phyloP scores from a whole-genome alignment of 2,113 vertebrate genomes.

The Tapirus terrestris region DNA sequence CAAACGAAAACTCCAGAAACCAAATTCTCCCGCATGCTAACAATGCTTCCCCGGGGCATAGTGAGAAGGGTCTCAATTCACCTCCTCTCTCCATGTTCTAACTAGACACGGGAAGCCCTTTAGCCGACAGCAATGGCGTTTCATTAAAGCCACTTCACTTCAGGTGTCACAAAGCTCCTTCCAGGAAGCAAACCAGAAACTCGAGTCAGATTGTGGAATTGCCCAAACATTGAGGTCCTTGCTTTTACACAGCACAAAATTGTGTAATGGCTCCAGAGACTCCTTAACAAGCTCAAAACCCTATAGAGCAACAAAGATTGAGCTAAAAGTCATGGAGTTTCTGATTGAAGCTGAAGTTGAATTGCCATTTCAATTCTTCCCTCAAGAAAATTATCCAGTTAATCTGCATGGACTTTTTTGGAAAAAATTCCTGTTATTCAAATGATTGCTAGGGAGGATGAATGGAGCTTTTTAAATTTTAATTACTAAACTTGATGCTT shows the following conservation, averaged over 20 bases:
- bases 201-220: constrained; percentile 34
- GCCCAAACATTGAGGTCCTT: constrained; percentile 44
- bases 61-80: constrained; percentile 68
- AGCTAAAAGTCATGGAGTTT: constrained; percentile 37
- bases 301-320: background rate
- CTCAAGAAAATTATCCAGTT: constrained; percentile 47
- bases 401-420: constrained; percentile 23
- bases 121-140: constrained; percentile 25
- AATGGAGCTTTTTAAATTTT: background rate
- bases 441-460: background rate
- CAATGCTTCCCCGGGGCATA: constrained; percentile 45
- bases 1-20: constrained; percentile 65
- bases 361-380: constrained; percentile 35
- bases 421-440: background rate
- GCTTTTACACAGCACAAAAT: constrained; percentile 63
- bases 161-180: constrained; percentile 59
- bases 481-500: background rate
- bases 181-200: constrained; percentile 59
- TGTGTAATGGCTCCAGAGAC: constrained; percentile 29
- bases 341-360: constrained; percentile 25
- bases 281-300: constrained; percentile 7
- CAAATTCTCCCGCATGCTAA: constrained; percentile 50
- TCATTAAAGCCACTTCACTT: constrained; percentile 61
- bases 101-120: constrained; percentile 66
- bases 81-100: constrained; percentile 2